Evolutionary conservation across 2,113 vertebrate species (phyloP).

Genomic region (Melanerpes aurifrons): DNA sequence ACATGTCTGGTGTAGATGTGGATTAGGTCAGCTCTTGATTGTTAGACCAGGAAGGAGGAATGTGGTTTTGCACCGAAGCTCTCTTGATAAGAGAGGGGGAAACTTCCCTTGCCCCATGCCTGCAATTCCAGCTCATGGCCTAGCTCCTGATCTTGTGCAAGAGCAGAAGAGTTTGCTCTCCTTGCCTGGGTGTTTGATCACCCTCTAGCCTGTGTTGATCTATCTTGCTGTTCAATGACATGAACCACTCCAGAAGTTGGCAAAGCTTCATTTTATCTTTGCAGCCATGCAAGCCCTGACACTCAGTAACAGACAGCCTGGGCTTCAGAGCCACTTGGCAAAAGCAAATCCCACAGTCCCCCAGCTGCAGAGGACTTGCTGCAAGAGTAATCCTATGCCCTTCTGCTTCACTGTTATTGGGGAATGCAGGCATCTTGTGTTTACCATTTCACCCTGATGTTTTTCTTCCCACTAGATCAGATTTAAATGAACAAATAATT

Average conservation of each 20-base stretch:
- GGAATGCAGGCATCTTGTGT: neutral
- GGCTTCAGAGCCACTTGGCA: neutral
- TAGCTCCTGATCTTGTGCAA: neutral
- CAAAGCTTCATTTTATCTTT: neutral
- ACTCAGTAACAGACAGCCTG: neutral
- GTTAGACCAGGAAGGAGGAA: neutral
- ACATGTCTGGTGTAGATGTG: neutral
- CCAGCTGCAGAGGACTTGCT: neutral
- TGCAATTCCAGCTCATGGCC: rapidly evolving
- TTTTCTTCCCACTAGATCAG: neutral
- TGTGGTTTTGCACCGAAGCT: neutral
- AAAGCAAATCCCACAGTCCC: neutral
- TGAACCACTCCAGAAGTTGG: neutral
- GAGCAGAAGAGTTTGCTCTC: neutral
- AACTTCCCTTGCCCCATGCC: neutral
- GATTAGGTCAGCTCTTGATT: neutral
- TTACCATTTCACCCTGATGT: neutral
- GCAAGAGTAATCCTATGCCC: neutral
- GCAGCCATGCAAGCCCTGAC: neutral
- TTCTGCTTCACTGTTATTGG: neutral
- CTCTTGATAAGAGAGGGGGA: neutral
- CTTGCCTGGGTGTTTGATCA: neutral
- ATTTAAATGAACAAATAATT: neutral
- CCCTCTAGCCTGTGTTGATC: neutral
- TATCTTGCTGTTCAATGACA: neutral